phyloP scores from a whole-genome alignment of 2,888 invertebrate genomes.

The Xestia rhomboidea region DNA sequence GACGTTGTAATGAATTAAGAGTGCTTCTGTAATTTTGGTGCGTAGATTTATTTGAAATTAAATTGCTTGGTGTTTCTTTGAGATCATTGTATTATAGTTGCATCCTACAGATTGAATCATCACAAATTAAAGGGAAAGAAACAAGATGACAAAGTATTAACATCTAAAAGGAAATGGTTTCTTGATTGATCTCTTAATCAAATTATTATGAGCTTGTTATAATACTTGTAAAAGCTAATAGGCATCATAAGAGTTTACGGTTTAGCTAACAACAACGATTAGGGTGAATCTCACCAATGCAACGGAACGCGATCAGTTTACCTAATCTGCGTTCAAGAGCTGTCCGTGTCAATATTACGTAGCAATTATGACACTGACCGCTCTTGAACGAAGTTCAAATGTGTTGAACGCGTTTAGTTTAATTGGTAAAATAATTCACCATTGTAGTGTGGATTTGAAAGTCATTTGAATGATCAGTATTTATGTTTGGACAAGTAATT shows the following conservation, averaged over 20 bases:
- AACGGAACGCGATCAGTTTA: not conserved
- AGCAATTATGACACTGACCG: not conserved
- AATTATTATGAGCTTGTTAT: not conserved
- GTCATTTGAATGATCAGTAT: not conserved
- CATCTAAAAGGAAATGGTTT: not conserved
- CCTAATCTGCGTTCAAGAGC: not conserved
- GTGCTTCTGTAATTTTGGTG: slow-evolving; percentile 80
- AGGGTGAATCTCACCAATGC: not conserved
- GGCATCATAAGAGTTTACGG: not conserved
- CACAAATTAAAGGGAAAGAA: slow-evolving; percentile 16
- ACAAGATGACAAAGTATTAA: not conserved
- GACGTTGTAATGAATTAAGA: slow-evolving; percentile 42
- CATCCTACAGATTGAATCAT: slow-evolving; percentile 30
- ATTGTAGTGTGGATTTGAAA: not conserved
- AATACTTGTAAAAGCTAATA: not conserved
- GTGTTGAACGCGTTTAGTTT: not conserved
- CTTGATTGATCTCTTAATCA: slow-evolving; percentile 8
- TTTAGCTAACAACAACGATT: not conserved
- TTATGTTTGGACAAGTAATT: not conserved
- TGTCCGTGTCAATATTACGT: not conserved
- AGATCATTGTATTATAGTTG: slow-evolving; percentile 54
- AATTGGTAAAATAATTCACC: no score
- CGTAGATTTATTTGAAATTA: slow-evolving; percentile 65
- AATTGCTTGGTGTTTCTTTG: slow-evolving; percentile 43
- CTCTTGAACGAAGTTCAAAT: not conserved